Percentiles rank a stretch among this genome's conserved stretches.
These are phyloP conservation scores for Brachyalestes nurse DNA, from an alignment of 2,797 vertebrate genomes.

Conservation along the genomic window DNA sequence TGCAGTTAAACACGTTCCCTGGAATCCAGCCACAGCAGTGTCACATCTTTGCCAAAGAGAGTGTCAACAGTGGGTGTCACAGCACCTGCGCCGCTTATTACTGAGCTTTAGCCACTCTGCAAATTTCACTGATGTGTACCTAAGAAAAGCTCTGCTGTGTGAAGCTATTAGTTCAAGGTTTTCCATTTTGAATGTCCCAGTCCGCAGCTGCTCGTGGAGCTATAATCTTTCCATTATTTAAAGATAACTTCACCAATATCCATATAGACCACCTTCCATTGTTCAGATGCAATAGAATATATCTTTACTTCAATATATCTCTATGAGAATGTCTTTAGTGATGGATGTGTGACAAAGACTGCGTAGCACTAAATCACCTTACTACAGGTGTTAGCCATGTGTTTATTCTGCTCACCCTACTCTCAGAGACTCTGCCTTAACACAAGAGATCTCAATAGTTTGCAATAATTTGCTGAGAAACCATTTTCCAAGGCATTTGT, in stretches of 20 bases:
- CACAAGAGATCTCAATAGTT: background rate
- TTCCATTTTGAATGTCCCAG: conserved; percentile 14
- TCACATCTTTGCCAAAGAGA: conserved; percentile 47
- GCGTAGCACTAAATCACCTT: conserved; percentile 18
- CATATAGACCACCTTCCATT: background rate
- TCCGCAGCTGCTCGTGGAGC: conserved; percentile 3
- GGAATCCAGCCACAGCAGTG: conserved; percentile 44
- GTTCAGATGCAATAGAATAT: background rate
- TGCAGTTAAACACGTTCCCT: conserved; percentile 32
- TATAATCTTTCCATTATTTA: conserved; percentile 20
- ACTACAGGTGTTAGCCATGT: background rate
- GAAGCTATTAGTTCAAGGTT: conserved; percentile 23
- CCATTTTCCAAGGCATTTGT: background rate
- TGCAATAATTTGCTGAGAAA: background rate
- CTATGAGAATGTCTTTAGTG: background rate
- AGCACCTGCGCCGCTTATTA: conserved; percentile 49
- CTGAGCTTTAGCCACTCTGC: conserved; percentile 47
- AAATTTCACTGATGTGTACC: conserved; percentile 54
- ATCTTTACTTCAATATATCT: background rate
- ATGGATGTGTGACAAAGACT: background rate
- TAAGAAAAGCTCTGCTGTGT: conserved; percentile 28
- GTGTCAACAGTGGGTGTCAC: conserved; percentile 39
- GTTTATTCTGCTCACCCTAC: background rate
- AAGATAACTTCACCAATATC: conserved; percentile 3
- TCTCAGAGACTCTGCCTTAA: background rate